These are phyloP conservation scores for Siderastrea siderea DNA, from an alignment of 92 coral and sea anemone genomes.

Conservation along the genomic window DNA sequence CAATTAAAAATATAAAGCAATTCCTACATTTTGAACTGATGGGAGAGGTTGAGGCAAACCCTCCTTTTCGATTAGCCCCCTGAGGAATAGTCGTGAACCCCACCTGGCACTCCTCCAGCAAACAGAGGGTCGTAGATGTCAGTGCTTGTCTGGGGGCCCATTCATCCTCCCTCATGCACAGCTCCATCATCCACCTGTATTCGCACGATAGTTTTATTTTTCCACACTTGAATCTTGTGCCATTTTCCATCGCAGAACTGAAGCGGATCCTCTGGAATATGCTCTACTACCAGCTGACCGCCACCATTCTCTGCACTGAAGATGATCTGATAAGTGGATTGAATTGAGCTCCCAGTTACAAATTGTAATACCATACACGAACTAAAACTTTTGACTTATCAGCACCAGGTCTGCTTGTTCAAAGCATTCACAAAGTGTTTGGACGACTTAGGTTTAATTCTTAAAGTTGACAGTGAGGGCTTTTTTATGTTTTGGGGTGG, in stretches of 20 bases:
- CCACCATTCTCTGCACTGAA: constrained; percentile 85
- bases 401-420: too few species aligned
- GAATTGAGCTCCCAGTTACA: background rate
- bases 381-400: too few species aligned
- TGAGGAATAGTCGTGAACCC: too few species aligned
- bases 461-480: too few species aligned
- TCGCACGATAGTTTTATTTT: constrained; percentile 38
- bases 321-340: constrained; percentile 51
- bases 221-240: constrained; percentile 68
- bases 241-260: constrained; percentile 80
- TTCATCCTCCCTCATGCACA: background rate
- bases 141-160: constrained; percentile 48
- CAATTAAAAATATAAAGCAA: too few species aligned
- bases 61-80: too few species aligned
- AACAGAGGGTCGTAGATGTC: constrained; percentile 72
- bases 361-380: background rate
- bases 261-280: constrained; percentile 34
- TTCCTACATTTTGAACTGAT: too few species aligned
- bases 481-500: too few species aligned
- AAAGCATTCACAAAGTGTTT: too few species aligned
- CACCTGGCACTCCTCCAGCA: constrained; percentile 86
- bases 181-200: constrained; percentile 63
- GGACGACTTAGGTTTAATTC: too few species aligned
- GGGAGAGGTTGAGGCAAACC: too few species aligned
- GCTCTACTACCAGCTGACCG: constrained; percentile 66